A percentile compares a stretch with the other conserved stretches of the same genome.
Conservation (phyloP, 1,140 invertebrate genomes). For the Paralvinella palmiformis region DNA sequence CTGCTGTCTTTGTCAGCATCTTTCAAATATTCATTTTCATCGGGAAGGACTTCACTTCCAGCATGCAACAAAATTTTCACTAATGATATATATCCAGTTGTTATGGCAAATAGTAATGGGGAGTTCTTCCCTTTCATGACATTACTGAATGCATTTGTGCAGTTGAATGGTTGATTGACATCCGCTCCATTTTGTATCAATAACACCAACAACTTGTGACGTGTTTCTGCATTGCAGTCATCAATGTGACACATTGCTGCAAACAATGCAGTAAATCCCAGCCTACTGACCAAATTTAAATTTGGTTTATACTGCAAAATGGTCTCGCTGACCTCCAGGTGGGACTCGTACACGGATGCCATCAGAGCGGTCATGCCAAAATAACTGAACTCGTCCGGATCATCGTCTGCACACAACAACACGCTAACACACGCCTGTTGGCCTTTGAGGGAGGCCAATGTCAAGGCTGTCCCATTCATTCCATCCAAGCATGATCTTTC, state of each 20-base stretch:
- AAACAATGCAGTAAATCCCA: not conserved
- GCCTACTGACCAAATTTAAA: not conserved
- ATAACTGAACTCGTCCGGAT: not conserved
- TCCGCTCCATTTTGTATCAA: slow-evolving; percentile 7
- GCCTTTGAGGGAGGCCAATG: not conserved
- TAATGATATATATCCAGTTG: slow-evolving; percentile 11
- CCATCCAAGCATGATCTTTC: not conserved
- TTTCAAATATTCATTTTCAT: slow-evolving; percentile 1
- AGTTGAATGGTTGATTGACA: not conserved
- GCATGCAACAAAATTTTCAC: slow-evolving; percentile 13
- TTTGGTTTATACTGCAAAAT: slow-evolving; percentile 4
- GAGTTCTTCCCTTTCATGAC: slow-evolving; percentile 14
- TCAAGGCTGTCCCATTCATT: slow-evolving; percentile 8
- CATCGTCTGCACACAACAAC: slow-evolving; percentile 1
- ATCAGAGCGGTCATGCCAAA: slow-evolving; percentile 13
- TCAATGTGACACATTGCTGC: not conserved
- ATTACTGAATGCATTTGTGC: slow-evolving; percentile 6
- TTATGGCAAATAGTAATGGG: slow-evolving; percentile 14
- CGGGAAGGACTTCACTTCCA: not conserved
- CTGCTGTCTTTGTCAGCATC: not conserved
- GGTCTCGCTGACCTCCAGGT: not conserved
- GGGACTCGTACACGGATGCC: slow-evolving; percentile 3
- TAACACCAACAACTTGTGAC: not conserved
- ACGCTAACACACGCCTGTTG: slow-evolving; percentile 1
- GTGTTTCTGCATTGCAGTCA: not conserved